Conservation (phyloP, 2,888 invertebrate species). For the Anaspis maculata region DNA sequence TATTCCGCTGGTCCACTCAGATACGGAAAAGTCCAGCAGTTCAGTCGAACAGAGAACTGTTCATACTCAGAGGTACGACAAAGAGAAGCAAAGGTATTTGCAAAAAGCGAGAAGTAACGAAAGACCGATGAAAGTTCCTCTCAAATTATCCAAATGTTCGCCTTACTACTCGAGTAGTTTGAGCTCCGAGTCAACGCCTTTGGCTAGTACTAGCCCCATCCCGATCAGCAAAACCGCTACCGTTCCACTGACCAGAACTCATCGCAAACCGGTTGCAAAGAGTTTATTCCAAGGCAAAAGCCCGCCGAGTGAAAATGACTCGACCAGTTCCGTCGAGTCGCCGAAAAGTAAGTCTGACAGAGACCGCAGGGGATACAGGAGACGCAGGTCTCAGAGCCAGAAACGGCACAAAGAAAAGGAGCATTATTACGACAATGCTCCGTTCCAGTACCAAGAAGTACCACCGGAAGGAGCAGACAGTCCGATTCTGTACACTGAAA, state of each 20-base stretch:
- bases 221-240: constrained; percentile 54
- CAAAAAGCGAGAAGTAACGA: constrained; percentile 38
- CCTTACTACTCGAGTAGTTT: constrained; percentile 69
- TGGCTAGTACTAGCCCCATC: constrained; percentile 51
- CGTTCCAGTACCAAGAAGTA: constrained; percentile 37
- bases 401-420: constrained; percentile 50
- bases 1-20: constrained; percentile 42
- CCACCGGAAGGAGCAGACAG: constrained; percentile 25
- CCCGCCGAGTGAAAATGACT: constrained; percentile 67
- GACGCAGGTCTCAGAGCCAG: constrained; percentile 51
- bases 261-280: constrained; percentile 48
- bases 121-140: constrained; percentile 40
- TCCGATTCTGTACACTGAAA: constrained; percentile 25
- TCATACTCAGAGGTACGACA: constrained; percentile 37
- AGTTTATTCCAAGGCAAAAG: constrained; percentile 56
- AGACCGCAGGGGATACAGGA: constrained; percentile 58
- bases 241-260: constrained; percentile 37
- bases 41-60: constrained; percentile 43
- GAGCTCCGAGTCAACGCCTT: constrained; percentile 65
- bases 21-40: constrained; percentile 45
- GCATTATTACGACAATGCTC: constrained; percentile 33
- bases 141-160: constrained; percentile 58
- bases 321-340: constrained; percentile 65
- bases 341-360: constrained; percentile 47
- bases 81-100: constrained; percentile 35